A percentile compares a stretch with the other conserved stretches of the same genome.
Evolutionary conservation across 2,888 invertebrate genomes (phyloP).

Genomic region (Stenchaetothrips biformis): DNA sequence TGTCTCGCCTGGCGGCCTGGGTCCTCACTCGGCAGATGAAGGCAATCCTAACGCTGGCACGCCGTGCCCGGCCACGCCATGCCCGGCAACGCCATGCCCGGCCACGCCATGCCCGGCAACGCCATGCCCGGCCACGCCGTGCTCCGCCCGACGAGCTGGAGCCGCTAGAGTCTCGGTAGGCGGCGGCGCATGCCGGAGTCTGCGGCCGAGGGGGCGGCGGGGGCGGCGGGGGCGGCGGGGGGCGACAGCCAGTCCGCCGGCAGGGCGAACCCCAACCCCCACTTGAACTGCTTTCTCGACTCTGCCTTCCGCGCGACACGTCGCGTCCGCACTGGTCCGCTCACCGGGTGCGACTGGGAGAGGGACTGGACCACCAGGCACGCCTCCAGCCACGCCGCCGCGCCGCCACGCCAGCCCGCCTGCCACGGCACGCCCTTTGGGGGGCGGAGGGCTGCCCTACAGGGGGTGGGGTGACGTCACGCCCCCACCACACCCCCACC

Average conservation of each 20-base stretch:
- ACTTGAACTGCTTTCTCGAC: not conserved
- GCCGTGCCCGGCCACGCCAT: not conserved
- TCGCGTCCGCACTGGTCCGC: conserved; percentile 8
- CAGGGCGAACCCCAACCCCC: not conserved
- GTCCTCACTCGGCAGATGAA: too few relatives aligned
- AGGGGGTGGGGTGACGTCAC: too few relatives aligned
- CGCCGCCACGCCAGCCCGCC: not conserved
- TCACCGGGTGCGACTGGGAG: not conserved
- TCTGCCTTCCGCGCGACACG: not conserved
- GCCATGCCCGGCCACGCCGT: not conserved
- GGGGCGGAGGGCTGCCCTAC: too few relatives aligned
- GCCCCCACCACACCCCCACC: too few relatives aligned
- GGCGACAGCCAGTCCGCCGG: not conserved
- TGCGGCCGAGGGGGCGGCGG: not conserved
- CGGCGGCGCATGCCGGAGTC: not conserved
- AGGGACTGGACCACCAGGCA: not conserved
- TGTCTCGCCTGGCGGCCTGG: too few relatives aligned
- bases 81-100: too few relatives aligned
- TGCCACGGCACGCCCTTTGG: too few relatives aligned
- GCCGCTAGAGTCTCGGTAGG: not conserved
- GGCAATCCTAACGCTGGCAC: not conserved
- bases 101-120: not conserved
- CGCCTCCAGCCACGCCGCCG: not conserved
- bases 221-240: not conserved
- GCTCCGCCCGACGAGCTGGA: not conserved